phyloP scores from a whole-genome alignment of 2,797 vertebrate species.

The Thunnus albacares region DNA sequence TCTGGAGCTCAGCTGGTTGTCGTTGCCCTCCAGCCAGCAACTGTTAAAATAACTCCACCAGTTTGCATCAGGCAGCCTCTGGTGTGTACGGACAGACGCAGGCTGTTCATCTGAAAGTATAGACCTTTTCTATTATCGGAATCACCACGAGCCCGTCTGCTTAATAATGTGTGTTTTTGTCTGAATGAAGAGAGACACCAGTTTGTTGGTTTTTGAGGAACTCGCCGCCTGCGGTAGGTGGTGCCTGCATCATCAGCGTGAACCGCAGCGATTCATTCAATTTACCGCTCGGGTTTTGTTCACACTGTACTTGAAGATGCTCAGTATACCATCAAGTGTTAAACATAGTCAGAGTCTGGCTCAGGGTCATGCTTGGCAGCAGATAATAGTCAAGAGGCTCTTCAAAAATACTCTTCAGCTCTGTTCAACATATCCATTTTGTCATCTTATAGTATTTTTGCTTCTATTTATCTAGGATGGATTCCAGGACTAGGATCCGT shows the following conservation, averaged over 20 bases:
- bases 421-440: too few species aligned
- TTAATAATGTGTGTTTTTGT: conserved; percentile 45
- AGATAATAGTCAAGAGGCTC: neutral
- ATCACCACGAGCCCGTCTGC: conserved; percentile 22
- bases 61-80: conserved; percentile 32
- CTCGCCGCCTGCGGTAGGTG: neutral
- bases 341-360: too few species aligned
- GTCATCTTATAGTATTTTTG: neutral
- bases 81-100: conserved; percentile 28
- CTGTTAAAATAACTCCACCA: conserved; percentile 36
- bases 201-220: conserved; percentile 38
- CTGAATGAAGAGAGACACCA: conserved; percentile 14
- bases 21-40: conserved; percentile 28
- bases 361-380: neutral
- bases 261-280: conserved; percentile 5
- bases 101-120: conserved; percentile 6
- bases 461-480: neutral
- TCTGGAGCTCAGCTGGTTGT: conserved; percentile 34
- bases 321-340: neutral
- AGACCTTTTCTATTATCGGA: conserved; percentile 36
- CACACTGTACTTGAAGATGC: neutral
- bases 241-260: too few species aligned
- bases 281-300: conserved; percentile 6
- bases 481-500: too few species aligned
- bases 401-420: too few species aligned